phyloP scores from a whole-genome alignment of 64 coral and sea anemone species.

The Exaiptasia diaphana region DNA sequence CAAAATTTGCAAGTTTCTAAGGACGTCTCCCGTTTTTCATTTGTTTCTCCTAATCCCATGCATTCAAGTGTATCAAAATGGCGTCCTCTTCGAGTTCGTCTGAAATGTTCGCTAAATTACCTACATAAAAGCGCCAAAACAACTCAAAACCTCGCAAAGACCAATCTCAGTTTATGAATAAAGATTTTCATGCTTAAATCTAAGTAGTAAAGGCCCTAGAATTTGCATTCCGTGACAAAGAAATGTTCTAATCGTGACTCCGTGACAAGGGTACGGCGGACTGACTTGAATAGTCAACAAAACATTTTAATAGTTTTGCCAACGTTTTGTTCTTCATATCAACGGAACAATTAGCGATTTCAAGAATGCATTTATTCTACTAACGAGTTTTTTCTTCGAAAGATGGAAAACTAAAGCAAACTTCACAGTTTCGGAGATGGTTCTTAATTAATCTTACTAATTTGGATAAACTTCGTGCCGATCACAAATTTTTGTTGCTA shows the following conservation, averaged over 20 bases:
- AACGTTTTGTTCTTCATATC: too few relatives aligned
- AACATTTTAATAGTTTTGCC: too few relatives aligned
- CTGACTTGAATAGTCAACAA: too few relatives aligned
- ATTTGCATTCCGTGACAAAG: conserved; percentile 9
- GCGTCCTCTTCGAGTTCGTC: not conserved
- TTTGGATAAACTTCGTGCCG: too few relatives aligned
- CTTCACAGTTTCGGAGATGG: too few relatives aligned
- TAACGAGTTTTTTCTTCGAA: too few relatives aligned
- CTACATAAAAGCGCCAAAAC: not conserved
- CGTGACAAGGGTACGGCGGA: not conserved
- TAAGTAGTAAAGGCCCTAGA: not conserved
- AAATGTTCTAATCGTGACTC: conserved; percentile 5
- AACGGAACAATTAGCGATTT: too few relatives aligned
- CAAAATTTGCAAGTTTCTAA: conserved; percentile 3
- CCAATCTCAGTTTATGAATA: not conserved
- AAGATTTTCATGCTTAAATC: not conserved
- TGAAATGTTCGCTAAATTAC: not conserved
- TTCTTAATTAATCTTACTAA: too few relatives aligned
- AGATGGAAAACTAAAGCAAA: too few relatives aligned
- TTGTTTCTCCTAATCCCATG: not conserved
- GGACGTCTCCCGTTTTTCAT: conserved; percentile 13
- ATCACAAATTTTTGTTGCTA: not conserved
- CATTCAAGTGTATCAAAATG: conserved; percentile 11
- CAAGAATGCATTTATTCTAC: too few relatives aligned
- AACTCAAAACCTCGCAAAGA: not conserved